Evolutionary conservation across 2,797 vertebrate species (phyloP).

Genomic region (Alca torda): DNA sequence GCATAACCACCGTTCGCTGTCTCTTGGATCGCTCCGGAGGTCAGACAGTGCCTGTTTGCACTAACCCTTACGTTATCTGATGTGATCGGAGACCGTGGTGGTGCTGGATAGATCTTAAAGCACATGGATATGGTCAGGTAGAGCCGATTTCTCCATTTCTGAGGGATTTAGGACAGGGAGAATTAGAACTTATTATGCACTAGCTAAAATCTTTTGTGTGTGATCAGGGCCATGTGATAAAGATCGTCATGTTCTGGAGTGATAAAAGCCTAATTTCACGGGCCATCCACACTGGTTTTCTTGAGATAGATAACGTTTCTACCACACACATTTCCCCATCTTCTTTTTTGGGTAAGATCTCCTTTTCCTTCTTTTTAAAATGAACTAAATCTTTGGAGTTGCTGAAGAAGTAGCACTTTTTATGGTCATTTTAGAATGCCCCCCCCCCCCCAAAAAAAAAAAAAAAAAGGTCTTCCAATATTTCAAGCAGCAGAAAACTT

Average conservation of each 20-base stretch:
- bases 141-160: background rate
- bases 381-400: background rate
- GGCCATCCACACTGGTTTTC: slow-evolving; percentile 18
- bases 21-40: background rate
- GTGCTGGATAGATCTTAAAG: background rate
- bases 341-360: background rate
- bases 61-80: background rate
- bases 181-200: slow-evolving; percentile 6
- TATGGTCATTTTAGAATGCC: background rate
- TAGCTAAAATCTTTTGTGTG: slow-evolving; percentile 23
- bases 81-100: background rate
- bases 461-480: background rate
- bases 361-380: background rate
- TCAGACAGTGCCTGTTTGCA: background rate
- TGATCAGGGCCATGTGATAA: slow-evolving; percentile 20
- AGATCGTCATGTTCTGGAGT: slow-evolving; percentile 17
- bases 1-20: background rate
- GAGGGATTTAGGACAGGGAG: background rate
- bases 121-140: background rate
- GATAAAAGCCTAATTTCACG: slow-evolving; percentile 58
- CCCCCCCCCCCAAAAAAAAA: too few species aligned
- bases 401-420: background rate
- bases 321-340: background rate
- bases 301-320: background rate
- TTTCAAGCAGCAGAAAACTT: slow-evolving; percentile 12